Evolutionary conservation across 2,113 vertebrate species (phyloP).

Genomic region (Acrocephalus arundinaceus): DNA sequence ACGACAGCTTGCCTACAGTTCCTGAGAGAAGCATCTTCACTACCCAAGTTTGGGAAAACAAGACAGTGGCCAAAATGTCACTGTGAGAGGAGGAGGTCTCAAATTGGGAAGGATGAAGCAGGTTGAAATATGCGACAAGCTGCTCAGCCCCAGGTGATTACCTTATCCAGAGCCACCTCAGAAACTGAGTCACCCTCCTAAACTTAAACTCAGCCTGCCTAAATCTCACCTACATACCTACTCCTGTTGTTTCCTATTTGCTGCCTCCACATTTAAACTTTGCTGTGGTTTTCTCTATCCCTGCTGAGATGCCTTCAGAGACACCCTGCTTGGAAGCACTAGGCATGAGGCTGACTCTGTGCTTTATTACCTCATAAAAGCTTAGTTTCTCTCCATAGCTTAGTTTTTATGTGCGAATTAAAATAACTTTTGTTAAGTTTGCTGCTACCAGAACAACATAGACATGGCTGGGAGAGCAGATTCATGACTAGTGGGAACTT

Average conservation of each 20-base stretch:
- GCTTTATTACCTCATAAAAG: constrained; percentile 3
- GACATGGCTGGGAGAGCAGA: background rate
- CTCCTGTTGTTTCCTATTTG: background rate
- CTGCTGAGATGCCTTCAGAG: constrained; percentile 34
- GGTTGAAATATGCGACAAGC: background rate
- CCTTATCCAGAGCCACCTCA: background rate
- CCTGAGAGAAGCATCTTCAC: background rate
- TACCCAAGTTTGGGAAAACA: background rate
- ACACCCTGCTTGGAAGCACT: background rate
- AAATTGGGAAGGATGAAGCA: background rate
- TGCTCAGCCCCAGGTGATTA: background rate
- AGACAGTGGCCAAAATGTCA: background rate
- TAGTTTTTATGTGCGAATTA: background rate
- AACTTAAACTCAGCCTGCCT: background rate
- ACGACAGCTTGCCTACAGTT: background rate
- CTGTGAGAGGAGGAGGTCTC: background rate
- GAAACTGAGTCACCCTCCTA: background rate
- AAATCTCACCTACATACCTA: background rate
- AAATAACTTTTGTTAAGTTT: constrained; percentile 1
- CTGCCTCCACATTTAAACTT: background rate
- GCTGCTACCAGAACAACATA: background rate
- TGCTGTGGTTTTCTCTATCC: background rate
- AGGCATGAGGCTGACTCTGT: background rate
- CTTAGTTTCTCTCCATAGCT: background rate
- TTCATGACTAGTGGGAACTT: background rate